Base-by-base conservation (phyloP, 2,888 invertebrate genomes). In the Papilio gigon region DNA sequence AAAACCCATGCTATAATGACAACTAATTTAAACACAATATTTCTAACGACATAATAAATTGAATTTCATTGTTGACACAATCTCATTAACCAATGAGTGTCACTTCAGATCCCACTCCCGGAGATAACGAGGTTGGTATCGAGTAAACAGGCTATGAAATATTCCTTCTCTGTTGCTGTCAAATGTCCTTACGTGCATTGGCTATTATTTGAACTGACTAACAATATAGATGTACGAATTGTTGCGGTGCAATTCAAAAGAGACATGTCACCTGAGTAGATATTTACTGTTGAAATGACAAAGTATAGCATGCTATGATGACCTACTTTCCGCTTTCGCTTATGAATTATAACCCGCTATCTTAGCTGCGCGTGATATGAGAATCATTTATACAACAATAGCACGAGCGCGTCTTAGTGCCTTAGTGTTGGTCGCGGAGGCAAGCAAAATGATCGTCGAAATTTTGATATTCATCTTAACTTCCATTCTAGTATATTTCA, bases 391-490 rank as follows among this genome's bases (percentile, higher is more conserved):
- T 30, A 8, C 30, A 30, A 53, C 1, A 25, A 22, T 22, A 17
- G 22, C 1, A 30, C 25, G 27, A 12, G 25, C n/a, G 8, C 27
- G 30, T n/a, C n/a, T 27, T 50, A 22, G 50, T 50, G 9, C n/a
- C 6, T 22, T 50, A 50, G 50, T 53, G 53, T 30, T 53, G 1
- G 53, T 53, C 30, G 30, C 5, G n/a, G 30, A n/a, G 25, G 8
- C 30, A 17, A 17, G 53, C 53, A 82, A 73, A 70, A 90, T 89
- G 89, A 78, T 89, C 9, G 63, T 83, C 4, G 87, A 89, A 76
- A 71, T 87, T 65, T 4, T 88, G 60, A 74, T 89, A 72, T 83
- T 85, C 63, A 0, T 85, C 2, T 1, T 86, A 2, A 83, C 84
- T 0, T 75, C 77, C 4, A 0, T 87, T 2, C 1, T 83, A 0